Conservation (phyloP, 2,888 invertebrate species). For the Euzophera pinguis region DNA sequence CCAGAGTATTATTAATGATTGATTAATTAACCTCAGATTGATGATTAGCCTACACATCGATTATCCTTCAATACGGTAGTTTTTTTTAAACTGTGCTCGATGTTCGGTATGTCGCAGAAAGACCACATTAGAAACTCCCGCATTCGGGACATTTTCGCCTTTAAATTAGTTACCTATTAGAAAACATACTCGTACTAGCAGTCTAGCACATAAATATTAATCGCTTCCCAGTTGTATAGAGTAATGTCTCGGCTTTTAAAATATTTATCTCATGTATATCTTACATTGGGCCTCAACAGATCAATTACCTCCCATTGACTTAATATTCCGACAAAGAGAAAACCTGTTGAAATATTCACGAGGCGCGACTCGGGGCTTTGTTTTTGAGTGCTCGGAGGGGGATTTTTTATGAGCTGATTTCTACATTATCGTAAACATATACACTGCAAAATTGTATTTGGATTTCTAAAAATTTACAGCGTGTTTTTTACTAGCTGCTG, state of each 20-base stretch:
- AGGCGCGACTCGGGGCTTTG: slow-evolving; percentile 63
- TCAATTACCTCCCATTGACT: slow-evolving; percentile 78
- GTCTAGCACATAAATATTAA: no score
- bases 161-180: no score
- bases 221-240: background rate
- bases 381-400: slow-evolving; percentile 68
- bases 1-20: no score
- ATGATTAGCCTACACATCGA: no score
- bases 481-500: no score
- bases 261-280: slow-evolving; percentile 53
- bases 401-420: slow-evolving; percentile 67
- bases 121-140: no score
- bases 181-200: no score
- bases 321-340: slow-evolving; percentile 74
- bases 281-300: slow-evolving; percentile 57
- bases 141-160: no score
- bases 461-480: background rate
- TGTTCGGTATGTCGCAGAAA: no score
- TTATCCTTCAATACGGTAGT: no score
- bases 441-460: slow-evolving; percentile 35
- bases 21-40: no score
- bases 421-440: slow-evolving; percentile 68
- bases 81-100: no score
- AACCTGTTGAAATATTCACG: slow-evolving; percentile 75
- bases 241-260: slow-evolving; percentile 36